Base-by-base conservation (phyloP, 2,888 invertebrate species). In the Saturnia pavonia region DNA sequence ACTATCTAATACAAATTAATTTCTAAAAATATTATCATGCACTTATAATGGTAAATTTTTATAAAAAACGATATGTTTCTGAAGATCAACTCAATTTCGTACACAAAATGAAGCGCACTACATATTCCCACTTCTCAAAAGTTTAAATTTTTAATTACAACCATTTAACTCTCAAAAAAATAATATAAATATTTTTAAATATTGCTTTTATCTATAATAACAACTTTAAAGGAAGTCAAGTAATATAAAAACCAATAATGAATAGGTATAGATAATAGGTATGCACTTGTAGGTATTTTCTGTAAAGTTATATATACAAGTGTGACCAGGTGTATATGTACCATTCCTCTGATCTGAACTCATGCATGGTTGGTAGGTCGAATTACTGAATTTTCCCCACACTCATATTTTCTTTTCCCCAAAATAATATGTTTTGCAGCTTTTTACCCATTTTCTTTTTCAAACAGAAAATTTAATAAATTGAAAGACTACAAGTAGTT, bases 11-110 rank as follows among this genome's bases (percentile, higher is more conserved):
- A 68, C 34, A 34, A 40, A 70, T 66, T 70, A 48, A 48, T 54
- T 51, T 19, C 1, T 25, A 70, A 12, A 42, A 51, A 42, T 54
- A 14, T 66, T 42, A 70, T 25, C 43, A 68, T 51, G 2, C 57
- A 42, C 27, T 42, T 67, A 48, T 42, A 16, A 42, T 43, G 40
- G 54, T 69, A 68, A 68, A 68, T 51, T 48, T 72, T 72, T 54
- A 51, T 48, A 72, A 69, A 72, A 69, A 68, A 72, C 70, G 72
- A 72, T 75, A 72, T 70, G 71, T 71, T 71, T 66, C 69, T 48
- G 70, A 69, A 54, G 42, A 69, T 22, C 63, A 69, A 63, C 42
- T 63, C 67, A 54, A 27, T 68, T 63, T 68, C 40, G 70, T 67
- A 67, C 57, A 70, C 70, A 70, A 67, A 67, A 70, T 43, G 70